Base-by-base conservation (phyloP, 2,888 invertebrate species). In the Cheilosia grossa region DNA sequence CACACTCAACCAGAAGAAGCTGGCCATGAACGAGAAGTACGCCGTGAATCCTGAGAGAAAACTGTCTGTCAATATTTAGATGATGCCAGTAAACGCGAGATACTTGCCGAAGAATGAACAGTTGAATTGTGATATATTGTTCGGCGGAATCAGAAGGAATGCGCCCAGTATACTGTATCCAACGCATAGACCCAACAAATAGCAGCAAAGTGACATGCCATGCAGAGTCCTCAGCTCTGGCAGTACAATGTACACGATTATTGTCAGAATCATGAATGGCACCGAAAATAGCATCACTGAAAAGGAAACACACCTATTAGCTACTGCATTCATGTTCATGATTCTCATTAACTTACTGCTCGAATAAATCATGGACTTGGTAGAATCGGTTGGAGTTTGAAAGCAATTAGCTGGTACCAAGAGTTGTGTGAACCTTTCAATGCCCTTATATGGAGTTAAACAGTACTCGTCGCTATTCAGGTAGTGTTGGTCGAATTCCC, bases 1-100 rank as follows among this genome's bases (percentile, higher is more conserved):
- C 24, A 97, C 95, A 89, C 96, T 97, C 89, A 97, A 93, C 97
- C 97, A 97, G 90, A 96, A 96, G 93, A 97, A 97, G 88, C 96
- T 96, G n/a, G 95, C 94, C 92, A 96, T 94, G 91, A 97, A 96
- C 87, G 94, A 94, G 91, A 95, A 96, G 91, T 96, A 95, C 58
- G 96, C 94, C 88, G 94, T 93, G 92, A 95, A 95, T 49, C 95
- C 96, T 88, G 44, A 17, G 79, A 75, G 17, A 47, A 17, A 21
- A n/a, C 6, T 1, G 10, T 13, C 13, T 37, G 37, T 37, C 37
- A 37, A 37, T 37, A 37, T 37, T 47, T n/a, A 9, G 17, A 47
- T 1, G 19, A 3, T 1, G 0, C 9, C 10, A 21, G 1, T 10
- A 0, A 5, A 51, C 5, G 4, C 5, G 4, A 15, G 1, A 0